Base-by-base conservation (phyloP, 2,797 vertebrate species). In the Moxostoma hubbsi region DNA sequence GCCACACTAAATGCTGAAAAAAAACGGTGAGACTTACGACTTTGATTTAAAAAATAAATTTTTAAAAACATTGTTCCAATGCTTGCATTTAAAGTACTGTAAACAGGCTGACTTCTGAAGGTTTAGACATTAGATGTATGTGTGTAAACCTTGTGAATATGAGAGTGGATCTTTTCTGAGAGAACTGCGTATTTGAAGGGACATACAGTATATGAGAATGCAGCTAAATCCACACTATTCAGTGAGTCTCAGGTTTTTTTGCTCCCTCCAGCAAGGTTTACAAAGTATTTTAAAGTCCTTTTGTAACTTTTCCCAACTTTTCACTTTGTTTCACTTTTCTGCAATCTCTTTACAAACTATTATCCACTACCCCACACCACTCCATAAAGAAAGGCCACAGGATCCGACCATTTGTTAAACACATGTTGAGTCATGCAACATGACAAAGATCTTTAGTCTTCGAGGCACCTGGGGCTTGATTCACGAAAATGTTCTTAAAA, bases 351-450 rank as follows among this genome's bases (percentile, higher is more conserved):
- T n/a, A 45, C 5, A 45, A 63, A 63, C 61, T 63, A 45, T 63
- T 63, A 7, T 45, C n/a, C 18, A 61, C 10, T 18, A 24, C 50
- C 50, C 10, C 36, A 13, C 24, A 36, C 61, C 12, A 49, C 50
- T 46, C 59, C 45, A 54, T n/a, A 15, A 67, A 15, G 12, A 63
- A 62, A 50, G 47, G 51, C 64, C 24, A 68, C 67, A 51, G 45
- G 5, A 58, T 24, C 12, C 9, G 36, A 36, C 47, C 68, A 73
- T 77, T 59, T 54, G 65, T 54, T 45, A 18, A 24, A 6, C 15
- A 67, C 24, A 24, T 24, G 24, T 3, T 55, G 62, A 79, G 59
- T 82, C 58, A 73, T 49, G n/a, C 54, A 53, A 81, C 53, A 7
- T 15, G 57, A 16, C 54, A 55, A 55, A n/a, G 6, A 55, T 55